Conservation (phyloP, 2,888 invertebrate species). For the Apodemia zela region DNA sequence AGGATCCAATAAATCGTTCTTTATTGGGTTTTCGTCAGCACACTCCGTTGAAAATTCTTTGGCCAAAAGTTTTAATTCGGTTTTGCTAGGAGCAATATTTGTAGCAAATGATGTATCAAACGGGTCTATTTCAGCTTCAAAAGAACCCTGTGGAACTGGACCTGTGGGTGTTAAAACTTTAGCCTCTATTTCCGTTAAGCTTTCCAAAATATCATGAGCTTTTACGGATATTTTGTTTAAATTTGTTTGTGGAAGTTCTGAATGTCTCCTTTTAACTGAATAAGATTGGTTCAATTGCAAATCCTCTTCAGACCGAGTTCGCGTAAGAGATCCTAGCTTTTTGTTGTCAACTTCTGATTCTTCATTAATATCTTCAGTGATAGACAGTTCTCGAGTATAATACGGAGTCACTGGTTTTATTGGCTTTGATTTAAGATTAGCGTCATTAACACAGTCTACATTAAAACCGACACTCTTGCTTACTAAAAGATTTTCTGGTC, state of each 20-base stretch:
- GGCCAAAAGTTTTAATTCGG: constrained; percentile 88
- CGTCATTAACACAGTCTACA: constrained; percentile 69
- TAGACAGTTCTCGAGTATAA: constrained; percentile 83
- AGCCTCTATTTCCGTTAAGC: constrained; percentile 54
- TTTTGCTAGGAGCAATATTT: constrained; percentile 87
- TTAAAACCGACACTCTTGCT: constrained; percentile 78
- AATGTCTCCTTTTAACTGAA: constrained; percentile 69
- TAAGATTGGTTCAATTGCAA: constrained; percentile 75
- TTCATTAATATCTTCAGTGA: constrained; percentile 76
- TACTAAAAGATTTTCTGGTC: constrained; percentile 80
- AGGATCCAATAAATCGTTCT: constrained; percentile 71
- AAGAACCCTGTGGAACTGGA: constrained; percentile 56
- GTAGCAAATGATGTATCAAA: constrained; percentile 37
- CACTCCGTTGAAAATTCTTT: constrained; percentile 85
- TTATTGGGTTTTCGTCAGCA: constrained; percentile 47
- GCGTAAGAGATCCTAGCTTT: constrained; percentile 75
- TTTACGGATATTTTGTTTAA: constrained; percentile 45
- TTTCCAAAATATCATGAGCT: constrained; percentile 58
- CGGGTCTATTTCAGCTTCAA: constrained; percentile 81
- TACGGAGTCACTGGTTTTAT: constrained; percentile 90
- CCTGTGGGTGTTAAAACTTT: constrained; percentile 84
- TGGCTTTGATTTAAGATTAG: constrained; percentile 82
- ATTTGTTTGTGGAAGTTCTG: constrained; percentile 62
- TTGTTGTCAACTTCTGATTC: constrained; percentile 85
- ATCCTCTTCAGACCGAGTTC: constrained; percentile 84